These are phyloP conservation scores for Venusia cambrica DNA, from an alignment of 2,888 invertebrate genomes.

Conservation along the genomic window DNA sequence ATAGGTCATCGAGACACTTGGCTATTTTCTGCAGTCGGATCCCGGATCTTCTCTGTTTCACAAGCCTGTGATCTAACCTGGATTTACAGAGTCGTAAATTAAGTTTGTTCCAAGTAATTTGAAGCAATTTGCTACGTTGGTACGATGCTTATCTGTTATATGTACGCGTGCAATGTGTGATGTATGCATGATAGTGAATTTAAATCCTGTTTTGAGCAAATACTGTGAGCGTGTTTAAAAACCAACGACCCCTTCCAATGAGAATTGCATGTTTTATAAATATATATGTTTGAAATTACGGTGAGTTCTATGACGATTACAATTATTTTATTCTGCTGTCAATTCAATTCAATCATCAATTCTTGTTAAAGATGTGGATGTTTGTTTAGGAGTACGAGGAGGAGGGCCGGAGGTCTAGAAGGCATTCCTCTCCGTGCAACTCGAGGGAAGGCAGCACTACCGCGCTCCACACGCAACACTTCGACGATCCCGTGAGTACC, in stretches of 20 bases:
- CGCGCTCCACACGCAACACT: constrained; percentile 81
- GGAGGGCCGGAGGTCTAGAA: constrained; percentile 79
- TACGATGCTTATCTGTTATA: constrained; percentile 28
- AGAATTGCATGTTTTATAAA: too few relatives aligned
- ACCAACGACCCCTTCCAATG: too few relatives aligned
- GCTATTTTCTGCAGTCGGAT: constrained; percentile 58
- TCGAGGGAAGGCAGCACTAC: constrained; percentile 85
- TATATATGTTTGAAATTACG: too few relatives aligned
- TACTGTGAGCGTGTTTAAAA: constrained; percentile 11
- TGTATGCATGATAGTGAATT: constrained; percentile 41
- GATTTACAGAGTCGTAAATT: constrained; percentile 4
- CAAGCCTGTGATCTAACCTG: constrained; percentile 39
- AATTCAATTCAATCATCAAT: constrained; percentile 5
- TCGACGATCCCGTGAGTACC: constrained; percentile 83
- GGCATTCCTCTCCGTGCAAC: constrained; percentile 87
- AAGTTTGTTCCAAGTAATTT: constrained; percentile 10
- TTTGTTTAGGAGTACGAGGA: constrained; percentile 85
- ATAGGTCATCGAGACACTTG: constrained; percentile 45
- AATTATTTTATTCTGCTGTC: too few relatives aligned
- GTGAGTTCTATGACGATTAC: too few relatives aligned
- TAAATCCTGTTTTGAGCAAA: constrained; percentile 32
- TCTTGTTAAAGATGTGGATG: constrained; percentile 8
- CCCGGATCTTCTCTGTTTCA: constrained; percentile 51
- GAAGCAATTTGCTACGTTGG: constrained; percentile 24
- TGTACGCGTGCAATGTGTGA: constrained; percentile 47